Percentiles rank a stretch among this genome's conserved stretches.
Evolutionary conservation across 1,140 invertebrate species (phyloP).

Genomic region (Calephelis virginiensis): DNA sequence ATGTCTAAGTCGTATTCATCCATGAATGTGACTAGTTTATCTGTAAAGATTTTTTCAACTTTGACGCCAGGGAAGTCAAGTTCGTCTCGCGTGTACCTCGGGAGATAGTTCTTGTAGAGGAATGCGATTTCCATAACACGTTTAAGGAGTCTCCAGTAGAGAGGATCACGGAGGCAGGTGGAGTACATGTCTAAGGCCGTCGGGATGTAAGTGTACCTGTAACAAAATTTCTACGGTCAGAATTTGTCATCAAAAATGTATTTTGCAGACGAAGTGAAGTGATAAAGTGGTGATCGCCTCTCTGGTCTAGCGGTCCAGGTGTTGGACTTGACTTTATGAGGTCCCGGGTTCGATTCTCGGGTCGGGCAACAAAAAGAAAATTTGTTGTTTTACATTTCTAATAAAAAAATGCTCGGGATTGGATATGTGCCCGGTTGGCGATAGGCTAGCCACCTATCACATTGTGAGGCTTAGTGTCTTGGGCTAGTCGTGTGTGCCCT

Average conservation of each 20-base stretch:
- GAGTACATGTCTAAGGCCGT: constrained; percentile 65
- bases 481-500: too few species aligned
- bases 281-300: too few species aligned
- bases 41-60: constrained; percentile 81
- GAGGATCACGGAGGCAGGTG: constrained; percentile 83
- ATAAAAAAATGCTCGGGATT: too few species aligned
- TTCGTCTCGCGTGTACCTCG: constrained; percentile 81
- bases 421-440: too few species aligned
- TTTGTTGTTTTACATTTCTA: too few species aligned
- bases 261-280: too few species aligned
- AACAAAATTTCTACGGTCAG: constrained; percentile 27
- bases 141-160: constrained; percentile 82
- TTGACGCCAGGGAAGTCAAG: constrained; percentile 81
- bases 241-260: neutral
- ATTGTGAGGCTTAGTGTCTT: too few species aligned
- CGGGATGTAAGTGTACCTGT: constrained; percentile 68
- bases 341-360: too few species aligned
- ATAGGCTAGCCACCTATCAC: too few species aligned
- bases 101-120: constrained; percentile 75
- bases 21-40: constrained; percentile 85
- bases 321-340: too few species aligned
- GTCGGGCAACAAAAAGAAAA: too few species aligned
- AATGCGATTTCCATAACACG: constrained; percentile 75
- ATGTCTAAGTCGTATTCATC: constrained; percentile 84
- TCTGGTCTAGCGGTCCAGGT: too few species aligned